phyloP scores from a whole-genome alignment of 2,113 vertebrate species.

The Isichthys henryi region DNA sequence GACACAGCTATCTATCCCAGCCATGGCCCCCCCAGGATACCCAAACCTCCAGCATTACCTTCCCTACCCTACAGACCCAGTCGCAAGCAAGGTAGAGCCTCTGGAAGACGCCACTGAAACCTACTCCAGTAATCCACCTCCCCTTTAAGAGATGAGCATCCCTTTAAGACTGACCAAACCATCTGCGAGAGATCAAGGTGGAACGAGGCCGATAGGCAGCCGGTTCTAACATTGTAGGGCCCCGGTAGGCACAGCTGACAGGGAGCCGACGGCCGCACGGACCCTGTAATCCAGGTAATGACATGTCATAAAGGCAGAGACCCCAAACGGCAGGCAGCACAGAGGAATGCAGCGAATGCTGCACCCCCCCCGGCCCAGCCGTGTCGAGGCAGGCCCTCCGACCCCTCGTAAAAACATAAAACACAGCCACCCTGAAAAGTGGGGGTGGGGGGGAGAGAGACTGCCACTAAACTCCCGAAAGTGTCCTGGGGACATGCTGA shows the following conservation, averaged over 20 bases:
- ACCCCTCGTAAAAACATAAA: constrained; percentile 11
- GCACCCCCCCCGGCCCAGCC: not conserved
- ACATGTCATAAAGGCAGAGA: constrained; percentile 20
- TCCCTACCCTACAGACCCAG: not conserved
- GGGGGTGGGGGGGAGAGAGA: not conserved
- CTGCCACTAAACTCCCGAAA: not conserved
- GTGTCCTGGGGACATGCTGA: not conserved
- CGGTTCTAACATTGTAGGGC: not conserved
- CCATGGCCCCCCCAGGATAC: not conserved
- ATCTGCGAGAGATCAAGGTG: not conserved
- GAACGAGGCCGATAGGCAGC: not conserved
- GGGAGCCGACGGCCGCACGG: not conserved
- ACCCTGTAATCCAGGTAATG: constrained; percentile 34
- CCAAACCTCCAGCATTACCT: not conserved
- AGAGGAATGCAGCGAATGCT: constrained; percentile 19
- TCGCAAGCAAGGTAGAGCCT: not conserved
- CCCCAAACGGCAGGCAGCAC: not conserved
- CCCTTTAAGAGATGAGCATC: not conserved
- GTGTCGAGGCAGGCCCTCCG: constrained; percentile 24
- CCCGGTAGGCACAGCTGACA: not conserved
- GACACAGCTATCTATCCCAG: not conserved
- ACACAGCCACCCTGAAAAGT: not conserved
- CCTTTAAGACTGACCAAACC: not conserved
- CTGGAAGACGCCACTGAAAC: not conserved
- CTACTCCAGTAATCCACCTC: not conserved